Evolutionary conservation across 2,797 vertebrate species (phyloP).

Genomic region (Nothura maculosa): DNA sequence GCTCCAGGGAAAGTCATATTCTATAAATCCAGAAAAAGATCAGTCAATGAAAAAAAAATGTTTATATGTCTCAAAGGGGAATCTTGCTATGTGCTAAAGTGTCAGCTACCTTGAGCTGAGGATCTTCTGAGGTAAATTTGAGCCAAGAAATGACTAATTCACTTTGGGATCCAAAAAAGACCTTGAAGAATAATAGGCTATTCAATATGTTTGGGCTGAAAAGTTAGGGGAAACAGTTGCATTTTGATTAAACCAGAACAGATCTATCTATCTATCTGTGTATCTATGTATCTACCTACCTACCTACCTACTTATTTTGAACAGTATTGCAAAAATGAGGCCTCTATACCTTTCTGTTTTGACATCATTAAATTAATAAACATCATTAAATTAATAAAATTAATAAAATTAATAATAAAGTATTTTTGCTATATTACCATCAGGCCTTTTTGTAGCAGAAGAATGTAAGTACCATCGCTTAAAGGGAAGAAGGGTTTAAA

Average conservation of each 20-base stretch:
- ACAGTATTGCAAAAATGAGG: background rate
- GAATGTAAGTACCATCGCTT: background rate
- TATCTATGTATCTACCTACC: background rate
- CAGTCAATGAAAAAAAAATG: constrained; percentile 19
- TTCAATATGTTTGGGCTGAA: constrained; percentile 20
- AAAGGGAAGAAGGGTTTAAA: background rate
- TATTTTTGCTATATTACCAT: background rate
- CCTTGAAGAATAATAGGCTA: background rate
- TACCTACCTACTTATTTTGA: background rate
- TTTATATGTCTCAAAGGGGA: background rate
- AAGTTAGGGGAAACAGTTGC: background rate
- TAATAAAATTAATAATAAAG: background rate
- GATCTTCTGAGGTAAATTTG: background rate
- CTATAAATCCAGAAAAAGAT: constrained; percentile 9
- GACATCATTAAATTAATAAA: no score
- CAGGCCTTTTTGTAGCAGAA: background rate
- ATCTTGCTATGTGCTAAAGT: background rate
- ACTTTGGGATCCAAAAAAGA: background rate
- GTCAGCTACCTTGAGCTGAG: background rate
- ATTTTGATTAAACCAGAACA: constrained; percentile 4
- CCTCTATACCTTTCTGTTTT: background rate
- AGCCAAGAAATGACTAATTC: constrained; percentile 12
- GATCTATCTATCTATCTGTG: background rate
- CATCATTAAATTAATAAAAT: no score
- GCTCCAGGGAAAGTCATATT: background rate